Evolutionary conservation across 2,113 vertebrate species (phyloP).

Genomic region (Euleptes europaea): DNA sequence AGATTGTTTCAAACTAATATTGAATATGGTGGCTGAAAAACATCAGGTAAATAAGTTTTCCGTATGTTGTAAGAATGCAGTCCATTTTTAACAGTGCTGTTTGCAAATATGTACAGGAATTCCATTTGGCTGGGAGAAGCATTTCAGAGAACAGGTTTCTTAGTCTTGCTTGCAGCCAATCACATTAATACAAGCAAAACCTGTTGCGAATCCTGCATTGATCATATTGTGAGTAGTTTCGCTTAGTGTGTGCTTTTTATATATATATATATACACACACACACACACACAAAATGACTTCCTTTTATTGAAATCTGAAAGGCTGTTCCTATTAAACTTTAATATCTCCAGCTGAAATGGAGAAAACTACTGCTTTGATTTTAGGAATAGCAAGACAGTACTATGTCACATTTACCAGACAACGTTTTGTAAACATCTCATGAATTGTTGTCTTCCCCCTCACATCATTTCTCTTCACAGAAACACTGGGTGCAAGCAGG

Average conservation of each 20-base stretch:
- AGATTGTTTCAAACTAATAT: neutral
- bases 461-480: neutral
- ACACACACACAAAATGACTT: neutral
- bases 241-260: fast-evolving
- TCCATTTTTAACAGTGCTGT: neutral
- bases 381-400: neutral
- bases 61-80: neutral
- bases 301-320: neutral
- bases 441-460: neutral
- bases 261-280: too few species aligned
- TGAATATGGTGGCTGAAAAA: neutral
- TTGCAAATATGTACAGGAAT: neutral
- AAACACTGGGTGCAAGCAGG: neutral
- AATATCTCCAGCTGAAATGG: fast-evolving
- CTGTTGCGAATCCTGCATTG: fast-evolving
- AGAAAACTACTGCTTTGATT: neutral
- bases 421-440: neutral
- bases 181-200: neutral
- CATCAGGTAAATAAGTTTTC: neutral
- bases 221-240: neutral
- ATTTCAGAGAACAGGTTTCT: neutral
- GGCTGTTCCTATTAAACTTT: neutral
- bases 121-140: neutral
- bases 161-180: neutral
- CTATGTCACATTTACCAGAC: neutral